Conservation (phyloP, 2,888 invertebrate species). For the Ferrisia virgata region DNA sequence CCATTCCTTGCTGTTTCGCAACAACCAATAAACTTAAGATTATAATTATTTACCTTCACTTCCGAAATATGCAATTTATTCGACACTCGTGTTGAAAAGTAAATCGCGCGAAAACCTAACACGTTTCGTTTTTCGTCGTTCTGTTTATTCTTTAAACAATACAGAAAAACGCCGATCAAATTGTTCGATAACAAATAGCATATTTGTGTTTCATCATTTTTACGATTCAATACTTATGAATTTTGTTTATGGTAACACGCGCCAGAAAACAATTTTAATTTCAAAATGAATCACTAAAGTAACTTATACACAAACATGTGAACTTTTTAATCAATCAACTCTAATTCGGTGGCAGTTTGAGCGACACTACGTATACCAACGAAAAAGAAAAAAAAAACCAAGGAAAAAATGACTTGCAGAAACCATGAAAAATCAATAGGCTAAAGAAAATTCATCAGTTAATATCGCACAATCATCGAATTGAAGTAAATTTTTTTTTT, state of each 20-base stretch:
- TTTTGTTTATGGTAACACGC: background rate
- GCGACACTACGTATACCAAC: background rate
- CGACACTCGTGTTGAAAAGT: background rate
- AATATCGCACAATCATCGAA: background rate
- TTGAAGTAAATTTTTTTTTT: background rate
- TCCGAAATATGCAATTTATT: background rate
- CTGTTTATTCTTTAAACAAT: background rate
- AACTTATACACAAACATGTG: background rate
- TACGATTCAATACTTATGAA: background rate
- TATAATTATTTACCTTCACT: background rate
- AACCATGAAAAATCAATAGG: background rate
- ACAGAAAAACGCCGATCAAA: background rate
- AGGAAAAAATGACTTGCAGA: background rate
- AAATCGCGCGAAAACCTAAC: background rate
- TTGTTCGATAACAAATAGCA: background rate
- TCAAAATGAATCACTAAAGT: background rate
- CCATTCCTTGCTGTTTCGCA: no score
- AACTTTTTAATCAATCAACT: background rate
- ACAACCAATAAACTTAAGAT: no score
- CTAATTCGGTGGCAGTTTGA: background rate
- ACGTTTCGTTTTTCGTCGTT: background rate
- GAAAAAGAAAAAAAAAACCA: background rate
- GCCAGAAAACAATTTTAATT: background rate
- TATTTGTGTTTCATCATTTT: background rate
- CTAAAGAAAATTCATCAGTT: background rate